phyloP scores from a whole-genome alignment of 2,888 invertebrate species.

The Acleris literana region DNA sequence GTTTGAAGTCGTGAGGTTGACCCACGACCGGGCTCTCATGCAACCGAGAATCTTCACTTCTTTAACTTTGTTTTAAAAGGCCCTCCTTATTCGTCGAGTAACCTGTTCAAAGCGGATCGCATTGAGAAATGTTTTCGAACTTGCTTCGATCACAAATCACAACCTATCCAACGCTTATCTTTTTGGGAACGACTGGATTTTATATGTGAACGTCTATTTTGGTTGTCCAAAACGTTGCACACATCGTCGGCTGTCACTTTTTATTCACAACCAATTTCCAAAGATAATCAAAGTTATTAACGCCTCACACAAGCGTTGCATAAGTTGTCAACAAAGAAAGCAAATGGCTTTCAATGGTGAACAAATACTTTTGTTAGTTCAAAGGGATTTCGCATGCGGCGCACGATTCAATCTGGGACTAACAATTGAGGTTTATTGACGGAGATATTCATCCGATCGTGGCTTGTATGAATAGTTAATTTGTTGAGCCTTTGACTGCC shows the following conservation, averaged over 20 bases:
- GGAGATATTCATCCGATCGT: slow-evolving; percentile 46
- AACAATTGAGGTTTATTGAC: slow-evolving; percentile 55
- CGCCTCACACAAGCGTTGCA: slow-evolving; percentile 57
- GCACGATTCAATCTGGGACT: slow-evolving; percentile 46
- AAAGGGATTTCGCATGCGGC: slow-evolving; percentile 46
- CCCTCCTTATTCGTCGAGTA: slow-evolving; percentile 9
- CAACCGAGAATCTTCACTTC: slow-evolving; percentile 19
- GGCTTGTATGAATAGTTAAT: slow-evolving; percentile 46
- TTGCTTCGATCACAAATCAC: neutral
- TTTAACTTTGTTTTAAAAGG: slow-evolving; percentile 24
- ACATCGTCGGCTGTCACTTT: slow-evolving; percentile 12
- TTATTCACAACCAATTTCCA: slow-evolving; percentile 22
- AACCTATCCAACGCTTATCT: too few relatives aligned
- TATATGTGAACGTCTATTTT: too few relatives aligned
- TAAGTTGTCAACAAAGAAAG: slow-evolving; percentile 68
- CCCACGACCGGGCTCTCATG: slow-evolving; percentile 34
- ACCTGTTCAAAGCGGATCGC: slow-evolving; percentile 2
- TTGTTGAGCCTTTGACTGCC: slow-evolving; percentile 39
- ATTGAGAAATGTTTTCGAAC: slow-evolving; percentile 2
- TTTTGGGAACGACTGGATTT: too few relatives aligned
- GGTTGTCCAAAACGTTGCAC: too few relatives aligned
- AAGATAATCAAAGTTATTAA: slow-evolving; percentile 51
- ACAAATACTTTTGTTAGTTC: slow-evolving; percentile 52
- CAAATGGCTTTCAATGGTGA: slow-evolving; percentile 65
- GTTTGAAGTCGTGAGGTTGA: slow-evolving; percentile 37